Conservation (phyloP, 2,888 invertebrate species). For the Eustalomyia histrio region DNA sequence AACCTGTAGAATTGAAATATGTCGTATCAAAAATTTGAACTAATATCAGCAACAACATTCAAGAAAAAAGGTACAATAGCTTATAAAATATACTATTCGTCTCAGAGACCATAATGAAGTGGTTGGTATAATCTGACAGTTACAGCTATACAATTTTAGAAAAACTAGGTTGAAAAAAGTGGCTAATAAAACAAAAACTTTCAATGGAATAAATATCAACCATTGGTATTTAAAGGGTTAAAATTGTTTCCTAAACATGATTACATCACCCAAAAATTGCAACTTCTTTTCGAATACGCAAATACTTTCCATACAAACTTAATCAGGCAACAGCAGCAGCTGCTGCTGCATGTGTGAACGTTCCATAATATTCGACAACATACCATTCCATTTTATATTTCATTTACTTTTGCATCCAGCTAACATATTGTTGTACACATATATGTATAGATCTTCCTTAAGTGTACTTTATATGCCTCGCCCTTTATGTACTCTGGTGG, state of each 20-base stretch:
- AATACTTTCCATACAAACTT: not conserved
- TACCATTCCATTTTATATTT: constrained; percentile 24
- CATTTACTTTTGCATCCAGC: constrained; percentile 28
- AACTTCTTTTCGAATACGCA: constrained; percentile 21
- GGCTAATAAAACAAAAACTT: no score
- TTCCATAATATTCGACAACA: not conserved
- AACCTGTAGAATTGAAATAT: no score
- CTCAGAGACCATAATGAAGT: no score
- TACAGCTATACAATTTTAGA: no score
- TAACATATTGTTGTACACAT: constrained; percentile 5
- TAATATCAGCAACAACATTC: no score
- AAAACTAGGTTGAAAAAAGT: no score
- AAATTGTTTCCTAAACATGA: not conserved
- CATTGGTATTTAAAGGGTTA: no score
- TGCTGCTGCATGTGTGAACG: constrained; percentile 17
- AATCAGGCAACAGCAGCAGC: constrained; percentile 3
- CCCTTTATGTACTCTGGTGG: constrained; percentile 13
- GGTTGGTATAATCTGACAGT: no score
- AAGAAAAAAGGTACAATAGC: no score
- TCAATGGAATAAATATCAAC: no score
- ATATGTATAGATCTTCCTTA: constrained; percentile 18
- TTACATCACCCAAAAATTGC: not conserved
- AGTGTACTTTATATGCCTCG: constrained; percentile 20
- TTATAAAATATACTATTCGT: no score
- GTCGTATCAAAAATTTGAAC: no score